These are phyloP conservation scores for Stenurella melanura DNA, from an alignment of 2,888 invertebrate genomes.

Conservation along the genomic window DNA sequence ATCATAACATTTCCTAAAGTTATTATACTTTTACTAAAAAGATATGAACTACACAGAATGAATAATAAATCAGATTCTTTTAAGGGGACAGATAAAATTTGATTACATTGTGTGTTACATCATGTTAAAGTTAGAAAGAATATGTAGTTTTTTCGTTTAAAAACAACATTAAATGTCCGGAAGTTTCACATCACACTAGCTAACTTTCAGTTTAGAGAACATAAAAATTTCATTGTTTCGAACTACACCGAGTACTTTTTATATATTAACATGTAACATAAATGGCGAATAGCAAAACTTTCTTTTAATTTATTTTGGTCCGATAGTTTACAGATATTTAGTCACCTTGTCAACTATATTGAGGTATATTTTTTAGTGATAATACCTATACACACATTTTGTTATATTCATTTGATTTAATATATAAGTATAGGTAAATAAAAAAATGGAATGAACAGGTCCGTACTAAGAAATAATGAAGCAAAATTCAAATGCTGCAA, in stretches of 20 bases:
- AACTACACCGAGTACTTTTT: background rate
- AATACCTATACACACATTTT: too few species aligned
- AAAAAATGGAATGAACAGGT: too few species aligned
- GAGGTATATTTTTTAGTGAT: too few species aligned
- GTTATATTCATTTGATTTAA: too few species aligned
- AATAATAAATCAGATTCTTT: slow-evolving; percentile 33
- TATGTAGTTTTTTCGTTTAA: slow-evolving; percentile 17
- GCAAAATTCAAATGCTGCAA: too few species aligned
- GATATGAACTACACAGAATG: slow-evolving; percentile 10
- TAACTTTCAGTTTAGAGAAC: slow-evolving; percentile 22
- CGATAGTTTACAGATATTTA: background rate
- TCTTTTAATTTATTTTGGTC: background rate
- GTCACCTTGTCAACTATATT: background rate
- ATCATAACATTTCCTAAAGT: background rate
- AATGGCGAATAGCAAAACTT: background rate
- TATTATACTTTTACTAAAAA: slow-evolving; percentile 19
- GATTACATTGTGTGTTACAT: slow-evolving; percentile 36
- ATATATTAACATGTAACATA: background rate
- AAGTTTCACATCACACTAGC: slow-evolving; percentile 27
- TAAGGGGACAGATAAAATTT: slow-evolving; percentile 31
- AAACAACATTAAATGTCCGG: slow-evolving; percentile 22
- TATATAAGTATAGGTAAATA: too few species aligned
- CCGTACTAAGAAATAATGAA: too few species aligned
- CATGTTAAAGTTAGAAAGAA: slow-evolving; percentile 21
- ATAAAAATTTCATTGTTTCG: slow-evolving; percentile 32